Evolutionary conservation across 2,888 invertebrate species (phyloP).

Genomic region (Cordilura impudica): DNA sequence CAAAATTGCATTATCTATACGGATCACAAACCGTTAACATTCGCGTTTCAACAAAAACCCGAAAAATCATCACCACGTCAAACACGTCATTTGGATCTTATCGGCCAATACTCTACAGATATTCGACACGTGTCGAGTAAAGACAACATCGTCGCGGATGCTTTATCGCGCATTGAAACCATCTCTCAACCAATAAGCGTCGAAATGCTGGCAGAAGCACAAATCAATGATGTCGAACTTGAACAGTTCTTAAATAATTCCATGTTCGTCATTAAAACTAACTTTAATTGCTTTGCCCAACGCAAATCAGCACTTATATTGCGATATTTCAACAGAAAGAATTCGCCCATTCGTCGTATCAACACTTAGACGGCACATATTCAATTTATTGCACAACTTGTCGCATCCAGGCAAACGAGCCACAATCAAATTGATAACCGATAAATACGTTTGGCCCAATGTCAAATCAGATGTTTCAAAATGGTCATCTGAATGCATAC

Average conservation of each 20-base stretch:
- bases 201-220: too few species aligned
- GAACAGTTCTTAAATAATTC: too few species aligned
- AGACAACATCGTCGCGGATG: background rate
- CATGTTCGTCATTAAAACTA: background rate
- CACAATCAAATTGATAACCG: background rate
- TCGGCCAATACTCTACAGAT: conserved; percentile 15
- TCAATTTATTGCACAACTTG: conserved; percentile 40
- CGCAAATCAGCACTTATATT: background rate
- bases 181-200: too few species aligned
- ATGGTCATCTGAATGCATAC: conserved; percentile 24
- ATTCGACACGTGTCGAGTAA: conserved; percentile 4
- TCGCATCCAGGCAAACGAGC: conserved; percentile 18
- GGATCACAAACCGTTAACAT: conserved; percentile 32
- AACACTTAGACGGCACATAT: background rate
- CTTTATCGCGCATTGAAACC: background rate
- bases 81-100: background rate
- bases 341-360: background rate
- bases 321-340: background rate
- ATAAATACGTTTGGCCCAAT: conserved; percentile 66
- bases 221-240: too few species aligned
- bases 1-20: background rate
- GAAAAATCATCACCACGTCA: conserved; percentile 18
- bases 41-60: conserved; percentile 15
- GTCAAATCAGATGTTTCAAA: conserved; percentile 41
- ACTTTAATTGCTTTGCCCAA: background rate